These are phyloP conservation scores for Dynastes grantii DNA, from an alignment of 2,888 invertebrate species.

Conservation along the genomic window DNA sequence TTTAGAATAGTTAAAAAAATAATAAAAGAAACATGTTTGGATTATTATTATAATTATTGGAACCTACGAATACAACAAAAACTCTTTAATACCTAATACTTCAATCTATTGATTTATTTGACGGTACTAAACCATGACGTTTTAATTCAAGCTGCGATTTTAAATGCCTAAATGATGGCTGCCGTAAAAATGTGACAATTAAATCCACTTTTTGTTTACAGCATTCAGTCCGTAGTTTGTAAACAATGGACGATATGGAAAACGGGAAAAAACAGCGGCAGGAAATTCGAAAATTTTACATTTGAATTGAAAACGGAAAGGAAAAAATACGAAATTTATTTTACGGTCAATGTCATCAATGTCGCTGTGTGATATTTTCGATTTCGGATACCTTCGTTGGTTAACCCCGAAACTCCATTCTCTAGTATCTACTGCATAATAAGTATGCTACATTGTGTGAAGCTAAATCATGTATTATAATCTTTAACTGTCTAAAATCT, in stretches of 20 bases:
- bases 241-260: slow-evolving; percentile 16
- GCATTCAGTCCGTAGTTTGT: slow-evolving; percentile 15
- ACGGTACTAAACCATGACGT: no score
- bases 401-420: neutral
- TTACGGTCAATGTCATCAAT: slow-evolving; percentile 18
- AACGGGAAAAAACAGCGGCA: slow-evolving; percentile 11
- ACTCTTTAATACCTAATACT: no score
- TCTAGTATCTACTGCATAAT: no score
- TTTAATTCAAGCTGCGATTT: neutral
- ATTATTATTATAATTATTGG: no score
- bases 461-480: no score
- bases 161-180: neutral
- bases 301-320: slow-evolving; percentile 16
- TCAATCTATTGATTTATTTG: no score
- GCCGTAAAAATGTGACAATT: slow-evolving; percentile 1
- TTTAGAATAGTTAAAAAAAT: no score
- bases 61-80: no score
- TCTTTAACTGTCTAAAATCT: no score
- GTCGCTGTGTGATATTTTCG: slow-evolving; percentile 9
- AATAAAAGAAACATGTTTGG: no score
- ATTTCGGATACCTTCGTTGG: neutral
- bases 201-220: neutral
- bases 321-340: slow-evolving; percentile 15
- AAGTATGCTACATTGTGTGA: no score
- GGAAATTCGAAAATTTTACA: slow-evolving; percentile 28